phyloP scores from a whole-genome alignment of 2,888 invertebrate genomes.

The Trissolcus brochymenae region DNA sequence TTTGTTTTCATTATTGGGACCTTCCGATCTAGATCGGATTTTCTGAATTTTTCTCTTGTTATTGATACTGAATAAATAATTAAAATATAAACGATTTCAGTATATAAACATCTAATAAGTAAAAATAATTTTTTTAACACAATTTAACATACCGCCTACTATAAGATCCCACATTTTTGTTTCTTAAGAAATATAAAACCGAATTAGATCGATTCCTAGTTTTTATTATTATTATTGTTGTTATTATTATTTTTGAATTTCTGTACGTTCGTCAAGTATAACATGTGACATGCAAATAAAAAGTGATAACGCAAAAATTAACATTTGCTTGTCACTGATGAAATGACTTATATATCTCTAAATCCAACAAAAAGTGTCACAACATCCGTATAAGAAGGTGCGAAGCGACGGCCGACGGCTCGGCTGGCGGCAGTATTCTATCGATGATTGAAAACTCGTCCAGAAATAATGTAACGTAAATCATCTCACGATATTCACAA shows the following conservation, averaged over 20 bases:
- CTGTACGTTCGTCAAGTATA: conserved; percentile 2
- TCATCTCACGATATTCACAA: conserved; percentile 56
- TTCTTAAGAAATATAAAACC: no score
- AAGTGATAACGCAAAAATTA: conserved; percentile 55
- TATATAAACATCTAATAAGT: background rate
- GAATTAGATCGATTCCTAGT: no score
- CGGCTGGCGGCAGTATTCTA: conserved; percentile 58
- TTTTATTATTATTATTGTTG: no score
- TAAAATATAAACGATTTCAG: background rate
- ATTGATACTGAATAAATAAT: no score
- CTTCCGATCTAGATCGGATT: no score
- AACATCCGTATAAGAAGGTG: conserved; percentile 58
- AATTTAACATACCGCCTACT: no score
- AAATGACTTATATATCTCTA: conserved; percentile 49
- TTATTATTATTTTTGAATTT: background rate
- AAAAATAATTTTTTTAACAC: background rate
- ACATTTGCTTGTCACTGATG: conserved; percentile 59
- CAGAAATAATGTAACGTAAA: conserved; percentile 65
- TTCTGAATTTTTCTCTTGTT: no score
- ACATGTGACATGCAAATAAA: conserved; percentile 35
- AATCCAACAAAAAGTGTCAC: conserved; percentile 54
- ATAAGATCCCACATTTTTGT: background rate
- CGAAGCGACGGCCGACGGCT: conserved; percentile 72
- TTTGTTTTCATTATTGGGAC: no score
- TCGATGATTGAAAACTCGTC: conserved; percentile 67